Conservation (phyloP, 1,140 invertebrate genomes). For the Eumaeus atala region DNA sequence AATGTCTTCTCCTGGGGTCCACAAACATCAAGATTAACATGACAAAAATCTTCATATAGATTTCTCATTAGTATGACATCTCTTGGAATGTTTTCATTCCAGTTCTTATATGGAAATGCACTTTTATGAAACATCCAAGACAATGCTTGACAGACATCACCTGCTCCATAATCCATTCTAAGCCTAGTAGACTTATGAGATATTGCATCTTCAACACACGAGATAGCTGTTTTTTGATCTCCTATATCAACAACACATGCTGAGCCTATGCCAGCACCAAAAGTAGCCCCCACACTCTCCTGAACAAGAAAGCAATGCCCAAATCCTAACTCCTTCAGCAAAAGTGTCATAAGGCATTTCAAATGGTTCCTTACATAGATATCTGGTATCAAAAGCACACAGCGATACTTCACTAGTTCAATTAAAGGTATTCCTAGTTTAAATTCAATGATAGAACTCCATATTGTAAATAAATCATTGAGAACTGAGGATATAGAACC, state of each 20-base stretch:
- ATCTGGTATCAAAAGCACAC: slow-evolving; percentile 92
- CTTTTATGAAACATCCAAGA: slow-evolving; percentile 91
- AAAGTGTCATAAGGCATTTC: slow-evolving; percentile 87
- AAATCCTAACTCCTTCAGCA: slow-evolving; percentile 90
- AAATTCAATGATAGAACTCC: slow-evolving; percentile 85
- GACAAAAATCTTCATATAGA: slow-evolving; percentile 92
- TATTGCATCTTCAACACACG: slow-evolving; percentile 97
- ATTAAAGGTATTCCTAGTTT: slow-evolving; percentile 84
- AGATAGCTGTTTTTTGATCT: slow-evolving; percentile 95
- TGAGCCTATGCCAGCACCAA: slow-evolving; percentile 92
- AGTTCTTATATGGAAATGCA: slow-evolving; percentile 90
- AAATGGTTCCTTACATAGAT: slow-evolving; percentile 92
- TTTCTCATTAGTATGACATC: slow-evolving; percentile 86
- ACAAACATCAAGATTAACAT: slow-evolving; percentile 91
- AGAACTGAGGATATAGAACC: slow-evolving; percentile 89
- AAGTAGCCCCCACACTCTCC: slow-evolving; percentile 92
- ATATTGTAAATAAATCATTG: slow-evolving; percentile 90
- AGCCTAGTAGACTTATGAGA: slow-evolving; percentile 91
- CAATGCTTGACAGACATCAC: slow-evolving; percentile 90
- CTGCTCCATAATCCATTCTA: slow-evolving; percentile 90
- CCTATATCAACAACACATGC: slow-evolving; percentile 97
- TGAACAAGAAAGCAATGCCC: slow-evolving; percentile 91
- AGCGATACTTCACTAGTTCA: slow-evolving; percentile 88
- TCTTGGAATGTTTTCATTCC: slow-evolving; percentile 80
- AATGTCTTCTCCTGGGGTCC: slow-evolving; percentile 89